A percentile compares a stretch with the other conserved stretches of the same genome.
phyloP scores from a whole-genome alignment of 2,888 invertebrate genomes.

The Himalopsyche tibetana region DNA sequence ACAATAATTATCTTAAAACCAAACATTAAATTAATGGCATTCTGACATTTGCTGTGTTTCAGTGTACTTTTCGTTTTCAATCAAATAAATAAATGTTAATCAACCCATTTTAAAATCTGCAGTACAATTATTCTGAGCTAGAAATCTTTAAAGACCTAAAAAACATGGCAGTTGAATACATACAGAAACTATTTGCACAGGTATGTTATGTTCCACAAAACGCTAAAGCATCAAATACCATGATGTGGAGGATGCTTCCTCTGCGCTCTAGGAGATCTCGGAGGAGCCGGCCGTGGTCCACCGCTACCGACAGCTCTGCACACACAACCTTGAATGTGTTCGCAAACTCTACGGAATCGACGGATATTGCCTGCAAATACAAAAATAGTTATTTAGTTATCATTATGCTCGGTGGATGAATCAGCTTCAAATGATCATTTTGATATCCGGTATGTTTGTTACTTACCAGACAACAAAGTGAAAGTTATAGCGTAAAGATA shows the following conservation, averaged over 20 bases:
- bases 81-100: too few relatives aligned
- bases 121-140: too few relatives aligned
- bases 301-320: slow-evolving; percentile 74
- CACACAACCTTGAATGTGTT: slow-evolving; percentile 94
- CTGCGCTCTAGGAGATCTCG: slow-evolving; percentile 67
- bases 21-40: too few relatives aligned
- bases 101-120: too few relatives aligned
- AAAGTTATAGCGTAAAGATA: slow-evolving; percentile 95
- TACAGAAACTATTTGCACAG: too few relatives aligned
- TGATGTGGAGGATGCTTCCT: slow-evolving; percentile 70
- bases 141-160: neutral
- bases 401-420: too few relatives aligned
- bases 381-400: neutral
- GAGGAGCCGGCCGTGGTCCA: slow-evolving; percentile 61
- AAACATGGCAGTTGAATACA: neutral
- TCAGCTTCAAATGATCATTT: neutral
- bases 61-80: too few relatives aligned
- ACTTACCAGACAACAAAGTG: slow-evolving; percentile 91
- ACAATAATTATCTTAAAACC: too few relatives aligned
- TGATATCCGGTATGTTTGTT: neutral
- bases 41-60: too few relatives aligned
- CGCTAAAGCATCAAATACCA: slow-evolving; percentile 23
- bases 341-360: slow-evolving; percentile 95
- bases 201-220: too few relatives aligned
- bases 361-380: slow-evolving; percentile 89